Percentiles rank a stretch among this genome's conserved stretches.
These are phyloP conservation scores for Botrylloides violaceus DNA, from an alignment of 23 tunicate genomes.

Conservation along the genomic window DNA sequence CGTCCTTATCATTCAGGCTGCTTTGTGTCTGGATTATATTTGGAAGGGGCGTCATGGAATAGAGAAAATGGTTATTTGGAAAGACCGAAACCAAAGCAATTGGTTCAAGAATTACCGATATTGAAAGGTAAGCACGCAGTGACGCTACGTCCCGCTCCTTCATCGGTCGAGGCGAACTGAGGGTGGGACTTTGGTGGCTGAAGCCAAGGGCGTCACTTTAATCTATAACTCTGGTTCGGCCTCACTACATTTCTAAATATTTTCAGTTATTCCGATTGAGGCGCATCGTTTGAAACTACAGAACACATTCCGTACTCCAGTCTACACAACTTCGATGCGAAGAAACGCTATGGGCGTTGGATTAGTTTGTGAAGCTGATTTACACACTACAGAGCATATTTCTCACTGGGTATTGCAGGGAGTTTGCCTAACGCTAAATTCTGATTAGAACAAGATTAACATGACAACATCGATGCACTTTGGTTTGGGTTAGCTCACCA, in stretches of 20 bases:
- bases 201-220: too few relatives aligned
- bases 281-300: slow-evolving; percentile 94
- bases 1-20: slow-evolving; percentile 43
- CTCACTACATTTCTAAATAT: too few relatives aligned
- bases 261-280: slow-evolving; percentile 92
- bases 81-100: slow-evolving; percentile 80
- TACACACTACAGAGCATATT: slow-evolving; percentile 79
- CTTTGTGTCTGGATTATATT: slow-evolving; percentile 89
- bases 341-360: slow-evolving; percentile 99
- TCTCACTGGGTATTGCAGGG: slow-evolving; percentile 98
- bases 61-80: slow-evolving; percentile 66
- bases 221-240: too few relatives aligned
- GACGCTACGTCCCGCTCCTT: too few relatives aligned
- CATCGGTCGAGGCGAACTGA: too few relatives aligned
- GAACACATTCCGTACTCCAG: slow-evolving; percentile 95
- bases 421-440: slow-evolving; percentile 93
- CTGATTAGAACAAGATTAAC: too few relatives aligned
- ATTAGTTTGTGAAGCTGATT: slow-evolving; percentile 85
- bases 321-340: slow-evolving; percentile 95
- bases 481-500: too few relatives aligned
- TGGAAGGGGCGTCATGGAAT: slow-evolving; percentile 99
- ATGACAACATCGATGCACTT: too few relatives aligned
- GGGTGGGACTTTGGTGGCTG: too few relatives aligned
- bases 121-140: slow-evolving; percentile 71
- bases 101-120: slow-evolving; percentile 92